Evolutionary conservation across 2,888 invertebrate species (phyloP).

Genomic region (Synanthedon formicaeformis): DNA sequence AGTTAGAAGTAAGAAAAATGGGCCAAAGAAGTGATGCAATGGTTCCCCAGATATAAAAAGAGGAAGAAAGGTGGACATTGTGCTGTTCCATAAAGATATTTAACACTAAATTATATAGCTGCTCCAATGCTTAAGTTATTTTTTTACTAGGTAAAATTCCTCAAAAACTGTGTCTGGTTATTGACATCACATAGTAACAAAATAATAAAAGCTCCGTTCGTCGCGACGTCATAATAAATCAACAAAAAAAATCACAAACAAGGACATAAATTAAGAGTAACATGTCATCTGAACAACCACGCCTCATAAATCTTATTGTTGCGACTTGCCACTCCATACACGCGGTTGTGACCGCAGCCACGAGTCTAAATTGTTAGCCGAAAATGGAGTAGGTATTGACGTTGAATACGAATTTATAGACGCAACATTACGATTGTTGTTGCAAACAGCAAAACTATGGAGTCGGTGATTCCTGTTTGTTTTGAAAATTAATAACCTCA

Average conservation of each 20-base stretch:
- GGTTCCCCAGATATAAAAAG: no score
- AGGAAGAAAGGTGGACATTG: no score
- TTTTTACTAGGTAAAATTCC: no score
- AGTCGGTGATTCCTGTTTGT: slow-evolving; percentile 1
- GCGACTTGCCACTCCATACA: slow-evolving; percentile 5
- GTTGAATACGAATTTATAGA: slow-evolving; percentile 17
- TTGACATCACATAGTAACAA: no score
- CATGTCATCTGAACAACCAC: slow-evolving; percentile 1
- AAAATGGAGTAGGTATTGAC: slow-evolving; percentile 18
- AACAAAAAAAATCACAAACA: background rate
- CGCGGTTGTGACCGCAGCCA: slow-evolving; percentile 10
- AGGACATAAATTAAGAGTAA: background rate
- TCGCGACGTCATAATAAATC: background rate
- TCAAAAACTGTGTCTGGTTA: no score
- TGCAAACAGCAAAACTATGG: slow-evolving; percentile 7
- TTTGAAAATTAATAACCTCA: no score
- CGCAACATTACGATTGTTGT: slow-evolving; percentile 18
- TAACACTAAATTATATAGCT: no score
- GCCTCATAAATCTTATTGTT: slow-evolving; percentile 15
- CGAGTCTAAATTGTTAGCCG: slow-evolving; percentile 10
- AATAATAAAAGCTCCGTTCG: no score
- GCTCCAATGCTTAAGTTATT: no score
- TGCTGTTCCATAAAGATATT: no score
- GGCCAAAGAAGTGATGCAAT: no score
- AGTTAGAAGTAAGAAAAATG: no score